Conservation (phyloP, 2,888 invertebrate species). For the Rhyacophila evoluta region DNA sequence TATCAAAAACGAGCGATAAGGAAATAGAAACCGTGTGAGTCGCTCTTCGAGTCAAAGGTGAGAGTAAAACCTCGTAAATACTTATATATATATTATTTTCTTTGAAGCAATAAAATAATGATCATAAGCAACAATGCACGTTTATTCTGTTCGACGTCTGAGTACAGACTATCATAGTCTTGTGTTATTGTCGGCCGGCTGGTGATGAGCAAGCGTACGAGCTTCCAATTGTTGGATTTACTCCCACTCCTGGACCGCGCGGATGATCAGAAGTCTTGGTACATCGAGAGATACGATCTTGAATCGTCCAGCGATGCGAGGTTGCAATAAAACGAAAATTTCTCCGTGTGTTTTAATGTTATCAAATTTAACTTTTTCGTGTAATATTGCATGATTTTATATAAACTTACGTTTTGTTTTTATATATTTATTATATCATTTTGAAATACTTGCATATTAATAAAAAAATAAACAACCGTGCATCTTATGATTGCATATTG, state of each 20-base stretch:
- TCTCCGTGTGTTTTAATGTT: neutral
- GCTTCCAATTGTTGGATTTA: neutral
- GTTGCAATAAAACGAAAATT: neutral
- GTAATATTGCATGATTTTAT: neutral
- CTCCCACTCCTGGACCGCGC: neutral
- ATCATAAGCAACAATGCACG: neutral
- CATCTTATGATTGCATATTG: too few relatives aligned
- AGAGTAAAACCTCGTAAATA: neutral
- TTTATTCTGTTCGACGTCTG: constrained; percentile 45
- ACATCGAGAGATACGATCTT: constrained; percentile 11
- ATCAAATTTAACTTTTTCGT: too few relatives aligned
- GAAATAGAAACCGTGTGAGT: constrained; percentile 42
- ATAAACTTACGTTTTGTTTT: neutral
- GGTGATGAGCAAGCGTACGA: neutral
- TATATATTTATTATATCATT: neutral
- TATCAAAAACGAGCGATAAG: constrained; percentile 1
- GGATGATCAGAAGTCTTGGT: neutral
- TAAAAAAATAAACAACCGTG: too few relatives aligned
- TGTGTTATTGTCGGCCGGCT: constrained; percentile 8
- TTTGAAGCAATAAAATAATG: neutral
- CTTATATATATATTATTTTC: neutral
- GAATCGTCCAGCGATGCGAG: neutral
- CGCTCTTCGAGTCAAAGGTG: neutral
- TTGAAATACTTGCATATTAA: neutral
- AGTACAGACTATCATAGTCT: constrained; percentile 35